phyloP scores from a whole-genome alignment of 2,797 vertebrate genomes.

The Alauda arvensis region DNA sequence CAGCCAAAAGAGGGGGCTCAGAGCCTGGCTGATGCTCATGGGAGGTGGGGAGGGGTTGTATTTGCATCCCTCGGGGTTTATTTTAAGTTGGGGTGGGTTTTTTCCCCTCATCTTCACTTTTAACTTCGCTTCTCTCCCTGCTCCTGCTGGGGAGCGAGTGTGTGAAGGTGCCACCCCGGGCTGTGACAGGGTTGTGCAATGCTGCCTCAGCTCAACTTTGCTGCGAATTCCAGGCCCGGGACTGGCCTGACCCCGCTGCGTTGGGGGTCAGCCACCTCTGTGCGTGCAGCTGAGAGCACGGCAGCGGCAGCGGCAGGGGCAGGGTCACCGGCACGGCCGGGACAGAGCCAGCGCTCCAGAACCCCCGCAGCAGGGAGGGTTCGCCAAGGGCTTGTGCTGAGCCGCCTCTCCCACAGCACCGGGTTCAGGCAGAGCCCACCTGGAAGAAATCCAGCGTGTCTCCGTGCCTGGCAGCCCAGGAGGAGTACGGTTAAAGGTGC shows the following conservation, averaged over 20 bases:
- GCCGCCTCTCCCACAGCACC: fast-evolving
- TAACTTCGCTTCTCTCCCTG: neutral
- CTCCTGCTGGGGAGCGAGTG: neutral
- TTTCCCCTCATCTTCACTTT: neutral
- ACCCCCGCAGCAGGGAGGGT: neutral
- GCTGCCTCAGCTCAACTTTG: neutral
- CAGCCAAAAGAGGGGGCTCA: neutral
- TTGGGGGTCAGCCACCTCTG: neutral
- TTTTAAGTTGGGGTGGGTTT: neutral
- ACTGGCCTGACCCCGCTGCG: neutral
- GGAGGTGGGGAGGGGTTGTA: neutral
- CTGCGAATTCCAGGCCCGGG: neutral
- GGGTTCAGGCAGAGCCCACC: neutral
- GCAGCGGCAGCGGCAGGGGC: fast-evolving
- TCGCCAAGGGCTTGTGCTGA: neutral
- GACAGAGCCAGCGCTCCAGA: neutral
- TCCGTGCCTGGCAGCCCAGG: fast-evolving
- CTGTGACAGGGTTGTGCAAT: neutral
- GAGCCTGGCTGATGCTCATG: neutral
- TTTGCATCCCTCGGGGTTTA: neutral
- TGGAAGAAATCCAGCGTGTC: fast-evolving
- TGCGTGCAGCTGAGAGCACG: neutral
- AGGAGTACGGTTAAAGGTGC: fast-evolving
- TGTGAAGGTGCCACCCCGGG: neutral
- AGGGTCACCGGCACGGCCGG: neutral